Evolutionary conservation across 2,113 vertebrate species (phyloP).

Genomic region (Tetraodon nigroviridis): DNA sequence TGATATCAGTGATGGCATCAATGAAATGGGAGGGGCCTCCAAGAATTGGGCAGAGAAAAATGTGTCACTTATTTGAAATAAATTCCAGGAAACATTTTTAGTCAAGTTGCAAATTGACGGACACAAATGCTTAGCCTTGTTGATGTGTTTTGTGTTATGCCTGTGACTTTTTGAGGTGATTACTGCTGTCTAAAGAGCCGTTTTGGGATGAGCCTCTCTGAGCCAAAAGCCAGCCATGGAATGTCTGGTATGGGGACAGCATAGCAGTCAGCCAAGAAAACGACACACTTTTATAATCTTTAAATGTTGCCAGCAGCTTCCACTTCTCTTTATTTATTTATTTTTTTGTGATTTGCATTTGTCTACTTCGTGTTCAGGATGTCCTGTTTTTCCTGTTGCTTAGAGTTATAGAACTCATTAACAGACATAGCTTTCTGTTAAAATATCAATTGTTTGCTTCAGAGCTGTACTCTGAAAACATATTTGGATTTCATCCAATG

Average conservation of each 20-base stretch:
- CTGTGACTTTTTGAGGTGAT: constrained; percentile 61
- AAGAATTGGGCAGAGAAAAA: constrained; percentile 7
- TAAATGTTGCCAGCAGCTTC: constrained; percentile 9
- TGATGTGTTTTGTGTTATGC: constrained; percentile 49
- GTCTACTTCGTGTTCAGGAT: no score
- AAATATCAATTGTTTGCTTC: no score
- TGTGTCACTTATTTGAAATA: constrained; percentile 41
- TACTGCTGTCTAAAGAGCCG: constrained; percentile 50
- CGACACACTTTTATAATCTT: constrained; percentile 31
- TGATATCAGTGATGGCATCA: constrained; percentile 25
- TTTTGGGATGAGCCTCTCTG: constrained; percentile 64
- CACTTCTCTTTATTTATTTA: no score
- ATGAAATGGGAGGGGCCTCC: constrained; percentile 18
- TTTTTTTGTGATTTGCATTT: no score
- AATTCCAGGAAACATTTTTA: constrained; percentile 32
- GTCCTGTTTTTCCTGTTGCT: no score
- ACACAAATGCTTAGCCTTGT: constrained; percentile 51
- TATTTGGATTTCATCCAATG: no score
- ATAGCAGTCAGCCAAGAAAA: constrained; percentile 45
- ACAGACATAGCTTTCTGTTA: no score
- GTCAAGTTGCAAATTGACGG: constrained; percentile 36
- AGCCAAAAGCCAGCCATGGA: constrained; percentile 64
- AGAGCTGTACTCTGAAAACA: no score
- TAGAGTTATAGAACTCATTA: no score
- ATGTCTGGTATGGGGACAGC: constrained; percentile 74